Base-by-base conservation (phyloP, 2,888 invertebrate genomes). In the Pyrgus malvae region DNA sequence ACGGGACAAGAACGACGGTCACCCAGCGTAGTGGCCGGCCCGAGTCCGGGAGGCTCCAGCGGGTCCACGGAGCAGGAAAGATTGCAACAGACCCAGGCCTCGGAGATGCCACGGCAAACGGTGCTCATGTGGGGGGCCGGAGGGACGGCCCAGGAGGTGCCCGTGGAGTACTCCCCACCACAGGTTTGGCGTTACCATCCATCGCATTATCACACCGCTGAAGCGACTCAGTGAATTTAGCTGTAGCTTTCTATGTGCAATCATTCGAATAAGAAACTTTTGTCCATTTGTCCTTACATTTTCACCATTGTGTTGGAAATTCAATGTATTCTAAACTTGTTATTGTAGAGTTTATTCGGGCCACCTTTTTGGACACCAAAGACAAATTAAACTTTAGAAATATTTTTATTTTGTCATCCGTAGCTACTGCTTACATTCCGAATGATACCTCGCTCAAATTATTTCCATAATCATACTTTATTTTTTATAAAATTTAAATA, bases 51-150 rank as follows among this genome's bases (percentile, higher is more conserved):
- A 0, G 88, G 86, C 1, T 88, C 89, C 1, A 87, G 83, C 35
- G 88, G 86, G 11, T 89, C 89, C 0, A 70, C 78, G 37, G 89
- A 87, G 55, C 83, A 83, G 60, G 88, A 89, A 29, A 66, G 87
- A 56, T 73, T 85, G 78, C 83, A 80, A 67, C 80, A 81, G 66
- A 68, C 76, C 48, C 80, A 80, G 60, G 69, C 85, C 9, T 86
- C 92, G 50, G 93, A 93, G 68, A 90, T 93, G 63, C 94, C 95
- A 0, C 91, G 98, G 38, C 97, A 98, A 83, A 98, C 97, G 8
- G 98, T 97, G 49, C 92, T 98, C 37, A 97, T 98, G 97, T 98
- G 97, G 97, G 97, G 97, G 16, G 91, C 93, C 59, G 91, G 84
- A 58, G 86, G 84, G 2, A 61, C 83, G 1, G 80, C 91, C 66